phyloP scores from a whole-genome alignment of 1,140 invertebrate genomes.

The Wasmannia auropunctata region DNA sequence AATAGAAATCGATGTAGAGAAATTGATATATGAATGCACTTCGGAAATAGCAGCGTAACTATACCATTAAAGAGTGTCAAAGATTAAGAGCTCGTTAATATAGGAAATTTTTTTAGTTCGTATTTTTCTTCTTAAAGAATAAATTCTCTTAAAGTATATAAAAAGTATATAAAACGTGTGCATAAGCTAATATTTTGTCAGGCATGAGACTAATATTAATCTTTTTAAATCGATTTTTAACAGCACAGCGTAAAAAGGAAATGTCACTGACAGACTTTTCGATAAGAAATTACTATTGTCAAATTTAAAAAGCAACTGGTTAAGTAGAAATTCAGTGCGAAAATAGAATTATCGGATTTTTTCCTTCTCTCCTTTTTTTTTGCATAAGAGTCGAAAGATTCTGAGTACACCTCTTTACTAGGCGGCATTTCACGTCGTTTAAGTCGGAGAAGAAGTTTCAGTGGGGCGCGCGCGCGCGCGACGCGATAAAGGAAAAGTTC shows the following conservation, averaged over 20 bases:
- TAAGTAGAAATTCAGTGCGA: neutral
- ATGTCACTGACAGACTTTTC: neutral
- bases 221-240: too few species aligned
- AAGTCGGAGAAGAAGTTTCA: conserved; percentile 44
- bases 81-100: too few species aligned
- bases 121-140: too few species aligned
- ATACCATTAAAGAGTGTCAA: too few species aligned
- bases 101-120: too few species aligned
- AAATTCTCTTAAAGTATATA: too few species aligned
- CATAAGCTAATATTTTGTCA: too few species aligned
- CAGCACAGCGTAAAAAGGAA: neutral
- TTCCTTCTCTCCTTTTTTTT: neutral
- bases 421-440: conserved; percentile 48
- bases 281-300: neutral
- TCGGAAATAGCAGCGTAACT: too few species aligned
- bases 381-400: neutral
- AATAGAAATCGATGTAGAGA: too few species aligned
- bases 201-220: too few species aligned
- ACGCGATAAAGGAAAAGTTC: conserved; percentile 63
- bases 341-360: neutral
- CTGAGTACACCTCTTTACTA: neutral
- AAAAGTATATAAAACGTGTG: too few species aligned
- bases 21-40: too few species aligned
- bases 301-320: neutral
- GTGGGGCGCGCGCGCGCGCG: conserved; percentile 4